Evolutionary conservation across 1,140 invertebrate genomes (phyloP).

Genomic region (Portunus trituberculatus): DNA sequence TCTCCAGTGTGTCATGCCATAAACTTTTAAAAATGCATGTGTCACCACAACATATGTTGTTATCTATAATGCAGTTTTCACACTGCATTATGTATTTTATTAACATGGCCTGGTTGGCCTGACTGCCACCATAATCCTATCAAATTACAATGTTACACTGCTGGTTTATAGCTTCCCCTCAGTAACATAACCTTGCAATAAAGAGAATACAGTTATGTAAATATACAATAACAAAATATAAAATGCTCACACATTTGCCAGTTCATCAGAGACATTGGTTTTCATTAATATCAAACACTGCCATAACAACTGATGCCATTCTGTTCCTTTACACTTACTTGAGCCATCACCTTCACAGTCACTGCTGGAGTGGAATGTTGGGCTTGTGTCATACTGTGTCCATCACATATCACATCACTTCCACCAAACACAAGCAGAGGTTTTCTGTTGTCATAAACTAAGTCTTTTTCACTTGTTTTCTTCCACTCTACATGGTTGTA

Average conservation of each 20-base stretch:
- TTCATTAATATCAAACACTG: not conserved
- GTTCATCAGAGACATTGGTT: not conserved
- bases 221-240: not conserved
- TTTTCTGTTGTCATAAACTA: not conserved
- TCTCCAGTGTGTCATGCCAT: not conserved
- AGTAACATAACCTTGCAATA: not conserved
- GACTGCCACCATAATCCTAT: not conserved
- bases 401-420: not conserved
- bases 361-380: constrained; percentile 60
- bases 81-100: constrained; percentile 36
- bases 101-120: not conserved
- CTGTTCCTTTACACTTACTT: not conserved
- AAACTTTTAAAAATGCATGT: not conserved
- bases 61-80: constrained; percentile 61
- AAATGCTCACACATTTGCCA: not conserved
- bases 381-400: not conserved
- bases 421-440: not conserved
- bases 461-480: not conserved
- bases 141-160: not conserved
- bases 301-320: not conserved
- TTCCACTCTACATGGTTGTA: not conserved
- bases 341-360: constrained; percentile 54
- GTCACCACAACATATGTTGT: not conserved
- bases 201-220: not conserved
- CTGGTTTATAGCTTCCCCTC: not conserved